These are phyloP conservation scores for Prunella fulvescens DNA, from an alignment of 2,113 vertebrate genomes.

Conservation along the genomic window DNA sequence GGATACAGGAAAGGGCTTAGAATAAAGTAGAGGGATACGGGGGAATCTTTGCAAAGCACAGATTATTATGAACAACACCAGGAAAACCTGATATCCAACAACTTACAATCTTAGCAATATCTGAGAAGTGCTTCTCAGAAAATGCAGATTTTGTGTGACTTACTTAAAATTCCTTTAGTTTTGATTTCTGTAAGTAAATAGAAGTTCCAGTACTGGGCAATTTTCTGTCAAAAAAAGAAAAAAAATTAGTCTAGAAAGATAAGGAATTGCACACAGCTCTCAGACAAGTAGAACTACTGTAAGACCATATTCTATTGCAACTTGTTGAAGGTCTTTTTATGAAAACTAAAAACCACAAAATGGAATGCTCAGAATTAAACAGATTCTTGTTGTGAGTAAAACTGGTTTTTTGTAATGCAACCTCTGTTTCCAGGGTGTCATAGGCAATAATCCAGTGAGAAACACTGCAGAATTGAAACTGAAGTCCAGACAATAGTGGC, in stretches of 20 bases:
- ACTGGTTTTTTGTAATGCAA: neutral
- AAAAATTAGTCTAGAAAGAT: neutral
- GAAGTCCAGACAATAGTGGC: neutral
- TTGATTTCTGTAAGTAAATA: neutral
- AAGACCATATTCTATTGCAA: neutral
- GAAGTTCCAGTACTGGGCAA: neutral
- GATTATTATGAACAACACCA: neutral
- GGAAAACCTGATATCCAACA: neutral
- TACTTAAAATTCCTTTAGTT: neutral
- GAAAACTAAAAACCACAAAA: neutral
- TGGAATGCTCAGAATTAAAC: neutral
- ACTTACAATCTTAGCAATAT: neutral
- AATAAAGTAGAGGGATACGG: neutral
- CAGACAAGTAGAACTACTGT: neutral
- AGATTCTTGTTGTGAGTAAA: neutral
- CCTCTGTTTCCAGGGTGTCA: neutral
- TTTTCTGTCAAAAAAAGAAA: neutral
- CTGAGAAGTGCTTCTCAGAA: neutral
- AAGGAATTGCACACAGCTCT: neutral
- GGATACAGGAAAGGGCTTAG: neutral
- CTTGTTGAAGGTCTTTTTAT: neutral
- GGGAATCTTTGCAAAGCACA: neutral
- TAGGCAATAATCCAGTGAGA: neutral
- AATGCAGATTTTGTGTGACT: neutral
- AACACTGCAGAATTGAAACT: neutral